Base-by-base conservation (phyloP, 2,797 vertebrate genomes). In the Tadarida brasiliensis region DNA sequence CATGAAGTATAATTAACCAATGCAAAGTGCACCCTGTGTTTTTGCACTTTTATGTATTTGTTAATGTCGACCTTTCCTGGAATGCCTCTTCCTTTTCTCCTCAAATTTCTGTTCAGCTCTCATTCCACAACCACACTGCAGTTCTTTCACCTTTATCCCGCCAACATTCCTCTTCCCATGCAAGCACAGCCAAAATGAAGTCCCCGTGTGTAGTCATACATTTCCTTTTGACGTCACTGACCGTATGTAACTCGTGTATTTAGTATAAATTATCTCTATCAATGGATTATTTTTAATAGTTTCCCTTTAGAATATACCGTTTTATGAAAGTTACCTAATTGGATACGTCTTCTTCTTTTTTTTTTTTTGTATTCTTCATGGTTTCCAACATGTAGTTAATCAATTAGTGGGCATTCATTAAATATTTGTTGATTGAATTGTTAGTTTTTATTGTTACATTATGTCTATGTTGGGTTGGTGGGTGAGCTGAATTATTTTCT, bases 141-240 rank as follows among this genome's bases (percentile, higher is more conserved):
- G 24, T 61, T 28, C 11, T 78, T 71, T 78, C 7, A 5, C 15
- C 15, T 12, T 63, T 87, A 74, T 49, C 10, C 20, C 84, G 5
- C 19, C 17, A 91, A 7, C 44, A 30, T 39, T 35, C 51, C 80
- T 56, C 3, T 68, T 63, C 49, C 22, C 24, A 61, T 81, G 11
- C 17, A 89, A 87, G 10, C 14, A 57, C 17, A 81, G 71, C 3
- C 54, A 90, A 95, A 78, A 61, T 94, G 16, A 94, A 78, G 59
- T 67, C 5, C 39, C 83, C 1, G 80, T 28, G 0, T 59, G 0
- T 28, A 59, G 7, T 35, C n/a, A 73, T 24, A 19, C 33, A 49
- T 61, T 77, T 30, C 16, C 11, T 78, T 81, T 94, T 90, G 5
- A 67, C 65, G 73, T 26, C 22, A 24, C 5, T 77, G 33, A 24